Evolutionary conservation across 30 jellyfish, hydroid and myxozoan genomes (phyloP), one percentile per base, ranked within the genome.

Genomic region (Turritopsis dohrnii): DNA sequence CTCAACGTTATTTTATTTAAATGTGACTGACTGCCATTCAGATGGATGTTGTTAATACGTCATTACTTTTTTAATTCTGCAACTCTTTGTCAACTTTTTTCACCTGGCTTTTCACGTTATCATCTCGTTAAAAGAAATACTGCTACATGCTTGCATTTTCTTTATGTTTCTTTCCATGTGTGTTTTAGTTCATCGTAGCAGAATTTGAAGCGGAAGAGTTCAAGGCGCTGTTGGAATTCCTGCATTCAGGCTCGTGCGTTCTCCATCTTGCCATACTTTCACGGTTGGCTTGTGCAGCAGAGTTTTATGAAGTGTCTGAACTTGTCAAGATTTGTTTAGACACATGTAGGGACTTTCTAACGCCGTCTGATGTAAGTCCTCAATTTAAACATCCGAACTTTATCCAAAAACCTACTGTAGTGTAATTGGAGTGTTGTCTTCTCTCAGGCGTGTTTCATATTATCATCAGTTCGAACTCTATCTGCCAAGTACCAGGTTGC

Each of bases 211-310:
- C 93, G 54, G 90, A 83, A 17, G 99, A 94, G 52, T 94, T 94
- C 90, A 65, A 52, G 27, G 75, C 95, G 52, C 87, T 94, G 65
- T 81, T 89, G 73, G 99, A 94, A 52, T 94, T 88, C 79, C 84
- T 94, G 7, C 99, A 94, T 52, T 85, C 96, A 8, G 99, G 99
- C 23, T 74, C 86, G 28, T 94, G 99, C 75, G 82, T 94, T 66
- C 66, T 94, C 1, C 84, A 86, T 52, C 85, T 90, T 8, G 99
- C 87, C 74, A 84, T 84, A 52, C 89, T 94, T 13, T 89, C 96
- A 20, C 96, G 96, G 75, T 86, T 94, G 80, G 95, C 95, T 30
- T 87, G 94, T 72, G 87, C 96, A 16, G 99, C 99, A 3, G 92
- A 88, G 23, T 95, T 76, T 79, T 94, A 88, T 91, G 96, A 90